A percentile compares a stretch with the other conserved stretches of the same genome.
phyloP scores from a whole-genome alignment of 2,888 invertebrate genomes.

The Adela reaumurella region DNA sequence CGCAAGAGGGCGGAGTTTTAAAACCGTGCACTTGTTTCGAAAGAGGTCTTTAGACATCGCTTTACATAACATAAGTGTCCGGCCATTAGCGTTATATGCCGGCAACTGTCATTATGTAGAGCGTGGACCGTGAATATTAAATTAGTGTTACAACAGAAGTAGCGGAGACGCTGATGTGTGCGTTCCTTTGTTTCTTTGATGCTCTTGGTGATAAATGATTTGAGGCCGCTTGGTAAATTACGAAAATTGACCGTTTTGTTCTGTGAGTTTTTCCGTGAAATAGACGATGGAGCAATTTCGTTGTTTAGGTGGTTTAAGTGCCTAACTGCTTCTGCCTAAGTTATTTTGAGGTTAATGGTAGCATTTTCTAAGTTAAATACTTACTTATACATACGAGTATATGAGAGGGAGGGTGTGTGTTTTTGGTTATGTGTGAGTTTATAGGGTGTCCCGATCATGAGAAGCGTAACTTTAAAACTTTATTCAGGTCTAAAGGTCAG shows the following conservation, averaged over 20 bases:
- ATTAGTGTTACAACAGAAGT: conserved; percentile 13
- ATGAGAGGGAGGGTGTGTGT: too few species aligned
- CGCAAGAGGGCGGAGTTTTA: neutral
- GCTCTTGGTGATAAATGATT: neutral
- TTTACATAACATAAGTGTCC: neutral
- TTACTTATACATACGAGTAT: too few species aligned
- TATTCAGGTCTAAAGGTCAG: too few species aligned
- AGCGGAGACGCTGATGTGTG: neutral
- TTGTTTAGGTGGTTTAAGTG: too few species aligned
- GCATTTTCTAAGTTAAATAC: too few species aligned
- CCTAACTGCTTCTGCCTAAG: too few species aligned
- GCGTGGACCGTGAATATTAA: conserved; percentile 35
- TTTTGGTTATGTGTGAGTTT: too few species aligned
- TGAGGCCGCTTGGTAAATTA: neutral
- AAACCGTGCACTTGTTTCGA: neutral
- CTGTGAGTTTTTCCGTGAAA: neutral
- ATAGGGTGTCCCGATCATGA: too few species aligned
- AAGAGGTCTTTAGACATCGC: neutral
- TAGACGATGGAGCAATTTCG: too few species aligned
- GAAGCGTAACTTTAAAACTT: too few species aligned
- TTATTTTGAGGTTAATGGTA: too few species aligned
- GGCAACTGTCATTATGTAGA: conserved; percentile 27
- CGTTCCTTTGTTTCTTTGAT: neutral
- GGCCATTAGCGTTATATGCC: neutral
- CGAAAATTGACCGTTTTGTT: neutral